Conservation (phyloP, 2,888 invertebrate genomes). For the Macrosoma leucophasiata region DNA sequence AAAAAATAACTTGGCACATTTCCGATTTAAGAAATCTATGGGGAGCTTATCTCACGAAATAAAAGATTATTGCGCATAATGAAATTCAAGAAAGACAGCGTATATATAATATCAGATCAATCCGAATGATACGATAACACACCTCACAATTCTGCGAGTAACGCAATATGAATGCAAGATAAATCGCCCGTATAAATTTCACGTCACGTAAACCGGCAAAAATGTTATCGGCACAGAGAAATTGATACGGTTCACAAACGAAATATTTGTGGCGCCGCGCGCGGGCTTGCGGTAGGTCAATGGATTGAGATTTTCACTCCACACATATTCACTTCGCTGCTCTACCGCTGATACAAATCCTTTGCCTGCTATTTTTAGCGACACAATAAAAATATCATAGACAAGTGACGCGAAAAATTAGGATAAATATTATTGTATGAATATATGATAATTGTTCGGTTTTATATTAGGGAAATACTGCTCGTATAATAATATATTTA, state of each 20-base stretch:
- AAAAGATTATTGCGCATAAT: constrained; percentile 21
- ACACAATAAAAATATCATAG: too few relatives aligned
- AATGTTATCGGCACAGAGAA: constrained; percentile 65
- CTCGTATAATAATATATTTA: too few relatives aligned
- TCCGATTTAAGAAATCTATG: too few relatives aligned
- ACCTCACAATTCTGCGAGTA: constrained; percentile 62
- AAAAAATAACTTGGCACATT: too few relatives aligned
- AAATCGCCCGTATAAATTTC: constrained; percentile 71
- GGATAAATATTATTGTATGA: too few relatives aligned
- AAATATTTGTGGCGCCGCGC: constrained; percentile 46
- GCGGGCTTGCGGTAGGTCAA: constrained; percentile 53
- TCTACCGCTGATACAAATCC: too few relatives aligned
- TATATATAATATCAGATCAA: constrained; percentile 46
- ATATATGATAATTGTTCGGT: too few relatives aligned
- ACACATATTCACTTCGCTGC: too few relatives aligned
- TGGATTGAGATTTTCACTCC: constrained; percentile 30
- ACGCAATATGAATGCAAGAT: constrained; percentile 69
- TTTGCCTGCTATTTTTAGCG: too few relatives aligned
- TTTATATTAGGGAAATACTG: too few relatives aligned
- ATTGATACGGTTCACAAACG: constrained; percentile 58
- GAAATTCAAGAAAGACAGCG: constrained; percentile 45
- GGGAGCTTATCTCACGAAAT: too few relatives aligned
- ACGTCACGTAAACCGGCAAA: constrained; percentile 69
- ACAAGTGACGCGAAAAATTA: too few relatives aligned
- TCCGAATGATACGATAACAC: constrained; percentile 53